phyloP scores from a whole-genome alignment of 1,140 invertebrate genomes.

The Nilaparvata lugens region DNA sequence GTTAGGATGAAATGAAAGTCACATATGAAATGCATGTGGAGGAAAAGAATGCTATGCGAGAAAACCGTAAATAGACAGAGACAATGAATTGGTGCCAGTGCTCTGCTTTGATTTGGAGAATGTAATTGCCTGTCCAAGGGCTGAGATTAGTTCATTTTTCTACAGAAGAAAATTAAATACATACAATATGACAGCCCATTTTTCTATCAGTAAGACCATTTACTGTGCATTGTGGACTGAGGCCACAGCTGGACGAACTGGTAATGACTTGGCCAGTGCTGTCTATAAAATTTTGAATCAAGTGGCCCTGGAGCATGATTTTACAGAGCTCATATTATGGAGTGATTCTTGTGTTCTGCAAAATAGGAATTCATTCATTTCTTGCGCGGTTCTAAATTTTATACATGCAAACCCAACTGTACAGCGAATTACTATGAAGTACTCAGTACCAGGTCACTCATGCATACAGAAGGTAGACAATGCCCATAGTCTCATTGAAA shows the following conservation, averaged over 20 bases:
- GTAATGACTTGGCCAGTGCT: slow-evolving; percentile 27
- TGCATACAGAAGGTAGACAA: slow-evolving; percentile 27
- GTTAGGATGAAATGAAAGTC: not conserved
- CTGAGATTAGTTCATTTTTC: slow-evolving; percentile 32
- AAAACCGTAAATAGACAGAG: slow-evolving; percentile 1
- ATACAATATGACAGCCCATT: slow-evolving; percentile 29
- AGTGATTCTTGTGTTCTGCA: slow-evolving; percentile 28
- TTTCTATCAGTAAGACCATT: slow-evolving; percentile 21
- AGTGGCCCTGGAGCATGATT: no score
- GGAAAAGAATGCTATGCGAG: slow-evolving; percentile 7
- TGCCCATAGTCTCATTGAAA: slow-evolving; percentile 28
- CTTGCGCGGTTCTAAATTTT: slow-evolving; percentile 21
- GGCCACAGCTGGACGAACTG: slow-evolving; percentile 17
- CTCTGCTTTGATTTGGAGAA: slow-evolving; percentile 33
- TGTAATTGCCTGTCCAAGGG: slow-evolving; percentile 29
- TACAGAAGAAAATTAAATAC: slow-evolving; percentile 33
- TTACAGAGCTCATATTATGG: slow-evolving; percentile 17
- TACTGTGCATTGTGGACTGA: slow-evolving; percentile 29
- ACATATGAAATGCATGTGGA: not conserved
- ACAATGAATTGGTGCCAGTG: slow-evolving; percentile 20
- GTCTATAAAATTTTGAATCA: no score
- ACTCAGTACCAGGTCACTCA: slow-evolving; percentile 26
- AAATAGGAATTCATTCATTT: slow-evolving; percentile 29
- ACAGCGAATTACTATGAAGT: slow-evolving; percentile 26
- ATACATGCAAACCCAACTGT: slow-evolving; percentile 19